These are phyloP conservation scores for Phaonia tiefii DNA, from an alignment of 2,888 invertebrate species.

Conservation along the genomic window DNA sequence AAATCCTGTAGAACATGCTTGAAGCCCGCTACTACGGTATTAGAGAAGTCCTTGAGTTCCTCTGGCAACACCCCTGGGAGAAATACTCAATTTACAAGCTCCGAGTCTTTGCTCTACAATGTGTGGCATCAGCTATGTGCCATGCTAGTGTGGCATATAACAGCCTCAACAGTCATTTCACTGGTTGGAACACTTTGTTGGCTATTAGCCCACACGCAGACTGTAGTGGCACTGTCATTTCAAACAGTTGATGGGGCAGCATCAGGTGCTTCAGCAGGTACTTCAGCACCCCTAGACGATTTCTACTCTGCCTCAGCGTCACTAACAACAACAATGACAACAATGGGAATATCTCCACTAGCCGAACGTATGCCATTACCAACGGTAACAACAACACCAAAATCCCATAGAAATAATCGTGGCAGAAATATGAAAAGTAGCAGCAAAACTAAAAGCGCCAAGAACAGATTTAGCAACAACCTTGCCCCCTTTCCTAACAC, in stretches of 20 bases:
- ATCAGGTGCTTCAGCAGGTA: constrained; percentile 26
- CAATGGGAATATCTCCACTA: neutral
- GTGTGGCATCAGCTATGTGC: constrained; percentile 40
- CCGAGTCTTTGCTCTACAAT: constrained; percentile 26
- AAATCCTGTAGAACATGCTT: neutral
- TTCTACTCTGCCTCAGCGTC: neutral
- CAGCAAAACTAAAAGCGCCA: constrained; percentile 29
- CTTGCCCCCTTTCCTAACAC: too few species aligned
- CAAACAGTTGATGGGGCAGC: constrained; percentile 18
- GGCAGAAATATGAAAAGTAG: neutral
- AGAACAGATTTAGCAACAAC: neutral
- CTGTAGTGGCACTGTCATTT: constrained; percentile 42
- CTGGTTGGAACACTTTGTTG: constrained; percentile 53
- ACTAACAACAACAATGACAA: constrained; percentile 9
- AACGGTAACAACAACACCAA: neutral
- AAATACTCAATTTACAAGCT: neutral
- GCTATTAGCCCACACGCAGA: constrained; percentile 45
- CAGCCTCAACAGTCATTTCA: constrained; percentile 55
- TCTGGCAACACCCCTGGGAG: neutral
- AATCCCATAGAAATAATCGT: neutral
- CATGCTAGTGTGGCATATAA: constrained; percentile 46
- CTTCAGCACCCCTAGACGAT: constrained; percentile 22
- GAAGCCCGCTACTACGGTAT: too few species aligned
- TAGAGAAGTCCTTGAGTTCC: too few species aligned
- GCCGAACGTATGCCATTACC: neutral